phyloP scores from a whole-genome alignment of 2,888 invertebrate species.

The Augochlorella aurata region DNA sequence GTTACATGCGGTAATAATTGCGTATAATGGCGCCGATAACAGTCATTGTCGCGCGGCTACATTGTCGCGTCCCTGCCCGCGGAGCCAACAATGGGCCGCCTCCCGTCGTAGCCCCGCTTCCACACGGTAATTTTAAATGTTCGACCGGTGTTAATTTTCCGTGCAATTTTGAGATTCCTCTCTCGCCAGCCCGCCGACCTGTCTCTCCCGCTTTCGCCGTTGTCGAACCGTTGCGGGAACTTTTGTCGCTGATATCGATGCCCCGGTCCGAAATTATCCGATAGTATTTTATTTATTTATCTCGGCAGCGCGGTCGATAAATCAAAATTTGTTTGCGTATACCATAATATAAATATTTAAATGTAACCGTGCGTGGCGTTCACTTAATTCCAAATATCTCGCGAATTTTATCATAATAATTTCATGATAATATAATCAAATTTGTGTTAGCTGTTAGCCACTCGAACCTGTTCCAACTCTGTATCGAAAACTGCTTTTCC shows the following conservation, averaged over 20 bases:
- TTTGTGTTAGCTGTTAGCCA: too few relatives aligned
- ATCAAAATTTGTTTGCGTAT: too few relatives aligned
- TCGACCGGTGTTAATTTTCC: slow-evolving; percentile 11
- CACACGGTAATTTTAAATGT: slow-evolving; percentile 17
- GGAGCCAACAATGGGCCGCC: not conserved
- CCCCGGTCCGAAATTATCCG: not conserved
- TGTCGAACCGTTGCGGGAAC: not conserved
- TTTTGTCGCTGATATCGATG: not conserved
- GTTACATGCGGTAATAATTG: slow-evolving; percentile 30
- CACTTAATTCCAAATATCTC: too few relatives aligned
- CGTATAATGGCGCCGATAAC: slow-evolving; percentile 33
- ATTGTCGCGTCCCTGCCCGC: slow-evolving; percentile 14
- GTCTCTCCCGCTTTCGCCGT: not conserved
- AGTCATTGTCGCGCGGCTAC: slow-evolving; percentile 23
- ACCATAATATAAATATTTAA: too few relatives aligned
- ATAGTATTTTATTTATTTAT: too few relatives aligned
- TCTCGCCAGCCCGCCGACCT: not conserved
- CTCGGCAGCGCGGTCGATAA: too few relatives aligned
- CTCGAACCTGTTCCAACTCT: too few relatives aligned
- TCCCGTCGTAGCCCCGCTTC: not conserved
- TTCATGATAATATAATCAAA: too few relatives aligned
- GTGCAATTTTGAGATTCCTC: slow-evolving; percentile 14
- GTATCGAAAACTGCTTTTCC: too few relatives aligned
- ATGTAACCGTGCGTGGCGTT: too few relatives aligned
- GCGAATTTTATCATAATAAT: too few relatives aligned